Evolutionary conservation across 2,888 invertebrate species (phyloP).

Genomic region (Tyria jacobaeae): DNA sequence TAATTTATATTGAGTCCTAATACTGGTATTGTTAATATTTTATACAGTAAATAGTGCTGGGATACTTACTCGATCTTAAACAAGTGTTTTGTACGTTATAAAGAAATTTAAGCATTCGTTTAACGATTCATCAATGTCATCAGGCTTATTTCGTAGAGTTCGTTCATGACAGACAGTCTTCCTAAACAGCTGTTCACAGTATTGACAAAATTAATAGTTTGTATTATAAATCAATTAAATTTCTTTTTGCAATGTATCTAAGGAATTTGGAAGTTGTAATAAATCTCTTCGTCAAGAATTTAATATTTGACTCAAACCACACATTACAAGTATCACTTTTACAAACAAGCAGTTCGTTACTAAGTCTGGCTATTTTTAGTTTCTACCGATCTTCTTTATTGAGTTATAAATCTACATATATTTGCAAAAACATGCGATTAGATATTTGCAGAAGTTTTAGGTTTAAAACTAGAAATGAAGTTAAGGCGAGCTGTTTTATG

Average conservation of each 20-base stretch:
- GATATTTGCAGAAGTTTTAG: too few species aligned
- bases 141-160: conserved; percentile 8
- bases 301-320: too few species aligned
- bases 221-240: conserved; percentile 5
- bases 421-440: too few species aligned
- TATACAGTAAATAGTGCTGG: background rate
- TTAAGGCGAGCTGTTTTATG: background rate
- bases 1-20: too few species aligned
- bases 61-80: background rate
- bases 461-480: too few species aligned
- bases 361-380: background rate
- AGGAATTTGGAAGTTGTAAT: background rate
- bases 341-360: background rate
- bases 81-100: background rate
- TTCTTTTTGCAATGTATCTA: conserved; percentile 13
- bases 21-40: background rate
- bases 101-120: background rate
- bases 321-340: background rate
- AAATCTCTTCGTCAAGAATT: background rate
- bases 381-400: too few species aligned
- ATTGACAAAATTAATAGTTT: conserved; percentile 5
- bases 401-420: too few species aligned
- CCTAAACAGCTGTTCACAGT: conserved; percentile 13
- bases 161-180: conserved; percentile 6
- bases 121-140: conserved; percentile 16